Evolutionary conservation across 2,888 invertebrate species (phyloP), one percentile per base, ranked within the genome.

Genomic region (Limnephilus auricula): DNA sequence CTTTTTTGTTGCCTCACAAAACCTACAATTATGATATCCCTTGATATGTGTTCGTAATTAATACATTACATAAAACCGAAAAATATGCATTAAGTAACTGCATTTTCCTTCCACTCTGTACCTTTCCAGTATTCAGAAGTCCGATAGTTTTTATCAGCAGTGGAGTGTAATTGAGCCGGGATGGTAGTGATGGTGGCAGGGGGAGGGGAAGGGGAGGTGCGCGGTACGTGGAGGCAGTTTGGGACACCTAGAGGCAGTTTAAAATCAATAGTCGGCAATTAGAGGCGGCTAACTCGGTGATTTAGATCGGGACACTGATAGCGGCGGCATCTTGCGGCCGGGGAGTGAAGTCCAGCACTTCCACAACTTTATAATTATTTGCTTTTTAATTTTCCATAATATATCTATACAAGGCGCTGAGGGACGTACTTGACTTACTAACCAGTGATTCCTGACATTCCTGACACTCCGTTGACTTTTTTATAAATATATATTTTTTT

Each of bases 241-340:
- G 84, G 40, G 84, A 89, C 88, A 89, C 88, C 88, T 89, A 78
- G 79, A 37, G 88, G 88, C 88, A 90, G 86, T 90, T 89, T 90
- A 90, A 82, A 88, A 82, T 82, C 87, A 88, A 88, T 90, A 30
- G 90, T 31, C 84, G 84, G 91, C 91, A 91, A 91, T 91, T 91
- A 91, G 89, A 78, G 40, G 34, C 78, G 89, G 78, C 89, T 91
- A 82, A 79, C 87, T 84, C 88, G 90, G 90, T 90, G 90, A 87
- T 90, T 91, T 91, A 91, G 91, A 91, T 91, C 65, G 31, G 37
- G 65, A 45, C 90, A 78, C 80, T 79, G 90, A 90, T 89, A 89
- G 30, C 30, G 86, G 89, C 89, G 89, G 89, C 89, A 89, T 89
- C 89, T 89, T 31, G 45, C 82, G 45, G 45, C 80, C 37, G 87